Percentiles rank a stretch among this genome's conserved stretches.
phyloP scores from a whole-genome alignment of 2,797 vertebrate genomes.

The Microctenopoma lineatum region DNA sequence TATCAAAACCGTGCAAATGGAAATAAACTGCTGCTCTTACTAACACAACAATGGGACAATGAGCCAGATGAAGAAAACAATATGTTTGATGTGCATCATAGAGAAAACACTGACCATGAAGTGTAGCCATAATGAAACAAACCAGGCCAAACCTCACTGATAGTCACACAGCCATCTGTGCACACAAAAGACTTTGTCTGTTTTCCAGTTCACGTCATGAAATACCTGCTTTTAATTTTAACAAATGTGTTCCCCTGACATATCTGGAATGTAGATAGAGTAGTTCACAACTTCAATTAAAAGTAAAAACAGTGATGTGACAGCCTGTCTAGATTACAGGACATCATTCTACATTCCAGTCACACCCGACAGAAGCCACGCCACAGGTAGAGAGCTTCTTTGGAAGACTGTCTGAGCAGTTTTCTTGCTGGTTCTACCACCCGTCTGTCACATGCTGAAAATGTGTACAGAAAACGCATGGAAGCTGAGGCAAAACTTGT shows the following conservation, averaged over 20 bases:
- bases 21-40: too few species aligned
- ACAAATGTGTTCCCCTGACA: neutral
- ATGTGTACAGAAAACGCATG: slow-evolving; percentile 2
- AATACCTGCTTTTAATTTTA: too few species aligned
- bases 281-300: slow-evolving; percentile 15
- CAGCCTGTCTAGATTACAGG: slow-evolving; percentile 23
- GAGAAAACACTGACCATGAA: too few species aligned
- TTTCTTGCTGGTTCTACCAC: slow-evolving; percentile 3
- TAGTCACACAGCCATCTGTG: too few species aligned
- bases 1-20: too few species aligned
- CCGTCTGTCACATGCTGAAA: slow-evolving; percentile 12
- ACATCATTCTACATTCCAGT: slow-evolving; percentile 38
- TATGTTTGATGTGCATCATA: too few species aligned
- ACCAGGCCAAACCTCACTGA: too few species aligned
- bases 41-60: too few species aligned
- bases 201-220: too few species aligned
- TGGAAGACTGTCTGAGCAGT: slow-evolving; percentile 1
- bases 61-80: too few species aligned
- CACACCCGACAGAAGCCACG: slow-evolving; percentile 26
- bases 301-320: slow-evolving; percentile 28
- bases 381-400: neutral
- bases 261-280: neutral
- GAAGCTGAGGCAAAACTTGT: neutral
- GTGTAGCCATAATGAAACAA: too few species aligned
- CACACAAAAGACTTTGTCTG: too few species aligned